A percentile compares a stretch with the other conserved stretches of the same genome.
phyloP scores from a whole-genome alignment of 2,797 vertebrate genomes.

The Diplodus puntazzo region DNA sequence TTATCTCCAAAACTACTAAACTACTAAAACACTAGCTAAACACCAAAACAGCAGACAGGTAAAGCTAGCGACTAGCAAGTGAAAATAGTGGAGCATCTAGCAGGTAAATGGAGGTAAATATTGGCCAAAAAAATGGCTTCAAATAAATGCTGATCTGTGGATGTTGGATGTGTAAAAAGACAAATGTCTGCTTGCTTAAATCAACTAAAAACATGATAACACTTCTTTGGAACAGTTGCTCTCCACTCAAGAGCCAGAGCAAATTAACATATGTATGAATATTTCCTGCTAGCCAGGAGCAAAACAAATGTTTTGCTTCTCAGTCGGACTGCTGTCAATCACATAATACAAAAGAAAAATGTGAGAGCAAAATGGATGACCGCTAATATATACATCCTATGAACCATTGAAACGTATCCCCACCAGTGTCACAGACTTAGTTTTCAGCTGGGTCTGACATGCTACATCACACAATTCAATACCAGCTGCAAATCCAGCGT shows the following conservation, averaged over 20 bases:
- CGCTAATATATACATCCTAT: not conserved
- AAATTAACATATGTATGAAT: not conserved
- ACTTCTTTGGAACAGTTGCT: not conserved
- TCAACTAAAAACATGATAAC: not conserved
- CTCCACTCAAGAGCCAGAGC: not conserved
- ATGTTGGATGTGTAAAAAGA: no score
- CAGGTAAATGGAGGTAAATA: not conserved
- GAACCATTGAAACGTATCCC: not conserved
- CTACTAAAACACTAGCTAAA: not conserved
- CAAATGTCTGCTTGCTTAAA: not conserved
- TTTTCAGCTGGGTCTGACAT: not conserved
- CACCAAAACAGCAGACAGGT: not conserved
- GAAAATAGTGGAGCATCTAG: not conserved
- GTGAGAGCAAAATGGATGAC: not conserved
- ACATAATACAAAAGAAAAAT: not conserved
- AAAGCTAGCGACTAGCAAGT: not conserved
- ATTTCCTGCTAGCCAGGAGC: no score
- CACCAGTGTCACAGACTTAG: not conserved
- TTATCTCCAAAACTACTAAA: not conserved
- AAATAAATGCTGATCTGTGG: no score
- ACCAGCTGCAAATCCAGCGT: no score
- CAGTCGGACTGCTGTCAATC: not conserved
- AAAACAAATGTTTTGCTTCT: no score
- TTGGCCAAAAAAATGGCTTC: no score
- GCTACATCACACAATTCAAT: not conserved